These are phyloP conservation scores for Galeopsomyia nigrocyanea DNA, from an alignment of 2,888 invertebrate species.

Conservation along the genomic window DNA sequence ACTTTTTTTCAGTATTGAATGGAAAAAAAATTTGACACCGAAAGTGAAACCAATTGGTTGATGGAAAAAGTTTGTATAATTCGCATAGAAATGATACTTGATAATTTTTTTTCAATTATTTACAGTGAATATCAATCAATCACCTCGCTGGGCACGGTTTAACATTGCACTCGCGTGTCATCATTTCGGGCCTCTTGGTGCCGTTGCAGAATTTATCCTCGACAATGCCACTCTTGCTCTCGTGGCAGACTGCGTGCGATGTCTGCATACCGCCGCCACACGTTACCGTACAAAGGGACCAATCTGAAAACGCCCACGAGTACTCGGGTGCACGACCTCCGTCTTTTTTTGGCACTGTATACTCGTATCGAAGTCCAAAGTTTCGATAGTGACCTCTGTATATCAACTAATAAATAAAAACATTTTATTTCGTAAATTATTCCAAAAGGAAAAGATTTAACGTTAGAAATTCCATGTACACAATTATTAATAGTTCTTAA, in stretches of 20 bases:
- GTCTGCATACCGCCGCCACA: conserved; percentile 84
- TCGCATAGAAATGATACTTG: no score
- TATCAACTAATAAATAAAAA: conserved; percentile 56
- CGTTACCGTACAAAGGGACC: conserved; percentile 83
- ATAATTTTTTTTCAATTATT: no score
- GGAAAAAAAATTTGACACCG: no score
- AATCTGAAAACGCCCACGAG: conserved; percentile 83
- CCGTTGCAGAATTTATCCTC: conserved; percentile 71
- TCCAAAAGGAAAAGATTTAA: no score
- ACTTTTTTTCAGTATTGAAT: no score
- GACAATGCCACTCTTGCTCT: conserved; percentile 75
- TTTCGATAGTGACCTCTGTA: conserved; percentile 75
- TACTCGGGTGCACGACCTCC: conserved; percentile 73
- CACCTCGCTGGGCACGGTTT: conserved; percentile 71
- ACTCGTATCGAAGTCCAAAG: conserved; percentile 87
- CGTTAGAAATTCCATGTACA: no score
- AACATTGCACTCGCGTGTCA: conserved; percentile 69
- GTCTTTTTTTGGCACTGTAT: conserved; percentile 80
- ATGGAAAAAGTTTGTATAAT: no score
- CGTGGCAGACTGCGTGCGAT: conserved; percentile 73
- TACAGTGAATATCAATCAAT: conserved; percentile 23
- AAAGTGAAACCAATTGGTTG: no score
- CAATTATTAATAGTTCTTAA: neutral
- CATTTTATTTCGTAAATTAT: neutral
- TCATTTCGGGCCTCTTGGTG: conserved; percentile 66